Conservation (phyloP, 2,797 vertebrate species). For the Eupleurogrammus muticus region DNA sequence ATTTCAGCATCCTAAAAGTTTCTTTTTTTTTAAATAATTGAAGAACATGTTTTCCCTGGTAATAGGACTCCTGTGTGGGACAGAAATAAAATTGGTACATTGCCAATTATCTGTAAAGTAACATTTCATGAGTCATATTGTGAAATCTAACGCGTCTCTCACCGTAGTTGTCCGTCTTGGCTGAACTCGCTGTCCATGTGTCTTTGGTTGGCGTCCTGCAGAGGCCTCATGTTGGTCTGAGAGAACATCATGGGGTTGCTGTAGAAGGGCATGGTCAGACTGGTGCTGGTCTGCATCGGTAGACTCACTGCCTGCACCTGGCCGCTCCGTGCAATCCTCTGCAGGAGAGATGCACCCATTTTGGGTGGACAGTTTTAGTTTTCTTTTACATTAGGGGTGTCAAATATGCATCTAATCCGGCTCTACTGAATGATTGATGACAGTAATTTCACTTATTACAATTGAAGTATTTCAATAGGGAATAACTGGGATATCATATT, state of each 20-base stretch:
- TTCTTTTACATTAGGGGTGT: too few relatives aligned
- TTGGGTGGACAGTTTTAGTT: too few relatives aligned
- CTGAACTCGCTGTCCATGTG: slow-evolving; percentile 75
- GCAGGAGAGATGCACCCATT: slow-evolving; percentile 10
- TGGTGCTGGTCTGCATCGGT: slow-evolving; percentile 81
- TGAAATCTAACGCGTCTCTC: slow-evolving; percentile 18
- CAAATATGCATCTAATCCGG: too few relatives aligned
- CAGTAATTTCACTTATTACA: too few relatives aligned
- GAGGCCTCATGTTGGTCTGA: slow-evolving; percentile 76
- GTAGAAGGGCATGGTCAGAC: slow-evolving; percentile 85
- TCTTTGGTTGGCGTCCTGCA: slow-evolving; percentile 83
- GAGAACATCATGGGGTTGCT: slow-evolving; percentile 88
- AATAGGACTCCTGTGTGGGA: neutral
- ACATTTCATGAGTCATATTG: too few relatives aligned
- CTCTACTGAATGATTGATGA: too few relatives aligned
- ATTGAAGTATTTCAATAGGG: too few relatives aligned
- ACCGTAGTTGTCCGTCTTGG: slow-evolving; percentile 88
- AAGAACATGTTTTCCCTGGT: neutral
- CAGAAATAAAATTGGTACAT: neutral
- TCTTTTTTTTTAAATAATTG: too few relatives aligned
- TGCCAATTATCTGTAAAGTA: neutral
- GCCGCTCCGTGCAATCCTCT: slow-evolving; percentile 72
- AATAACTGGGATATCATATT: too few relatives aligned
- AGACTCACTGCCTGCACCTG: slow-evolving; percentile 77
- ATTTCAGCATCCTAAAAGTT: too few relatives aligned